Base-by-base conservation (phyloP, 2,113 vertebrate species). In the Neogobius melanostomus region DNA sequence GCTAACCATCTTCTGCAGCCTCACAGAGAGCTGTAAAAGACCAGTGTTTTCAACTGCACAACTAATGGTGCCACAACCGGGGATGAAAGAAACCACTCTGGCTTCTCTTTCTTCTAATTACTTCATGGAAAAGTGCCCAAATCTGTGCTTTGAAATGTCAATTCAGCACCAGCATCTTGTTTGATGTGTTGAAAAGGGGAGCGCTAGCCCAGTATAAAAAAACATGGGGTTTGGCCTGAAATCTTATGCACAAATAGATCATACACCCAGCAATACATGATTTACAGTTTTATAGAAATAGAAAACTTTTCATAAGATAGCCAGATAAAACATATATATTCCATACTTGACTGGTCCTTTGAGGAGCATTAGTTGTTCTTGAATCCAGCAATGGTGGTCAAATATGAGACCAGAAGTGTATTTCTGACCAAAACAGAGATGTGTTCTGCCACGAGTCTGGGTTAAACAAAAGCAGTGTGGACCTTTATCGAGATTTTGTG, bases 111-210 rank as follows among this genome's bases (percentile, higher is more conserved):
- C 43, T 16, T 8, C 66, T 80, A 71, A 79, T 79, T 76, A 21
- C 21, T 21, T 21, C 21, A 21, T 21, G 21, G 21, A 21, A 57
- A 84, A 74, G 21, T 72, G 64, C 61, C 71, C 52, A 65, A 76
- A 71, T 77, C 52, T 14, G 50, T 11, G 14, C n/a, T 52, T 69
- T 68, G 82, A 82, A 74, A 75, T 68, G 75, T 76, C 42, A 69
- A 16, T 59, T 67, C 62, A 66, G 69, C 56, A 57, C 36, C 8
- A 52, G 21, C 71, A 49, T 50, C 64, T 1, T 28, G 70, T 65
- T 71, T 21, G 12, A 0, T 46, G 36, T 71, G 50, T 45, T 83
- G 64, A 75, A 36, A 69, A 77, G 62, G 62, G 66, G 69, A 68
- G 71, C 68, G 73, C 43, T 73, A 8, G 15, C 42, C 11, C 69